Evolutionary conservation across 2,888 invertebrate species (phyloP), one percentile per base, ranked within the genome.

Genomic region (Acrocyrtus sp.): DNA sequence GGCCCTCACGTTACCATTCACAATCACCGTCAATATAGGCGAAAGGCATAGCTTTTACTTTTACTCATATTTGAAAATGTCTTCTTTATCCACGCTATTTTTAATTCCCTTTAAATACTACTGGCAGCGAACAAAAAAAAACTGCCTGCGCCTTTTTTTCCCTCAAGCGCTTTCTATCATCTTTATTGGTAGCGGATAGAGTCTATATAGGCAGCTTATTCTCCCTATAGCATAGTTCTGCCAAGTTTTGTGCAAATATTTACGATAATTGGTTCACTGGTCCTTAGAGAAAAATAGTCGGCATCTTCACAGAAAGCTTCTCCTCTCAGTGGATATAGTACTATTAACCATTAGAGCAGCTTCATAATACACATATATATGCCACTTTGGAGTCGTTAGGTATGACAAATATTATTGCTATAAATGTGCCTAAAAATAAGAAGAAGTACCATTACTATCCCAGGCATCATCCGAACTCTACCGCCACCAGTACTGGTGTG

Each of bases 201-300:
- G n/a, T n/a, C n/a, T n/a, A n/a, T n/a, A n/a, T 34, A 34, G 34
- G 12, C 5, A 5, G 34, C 12, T 34, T 12, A 34, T 34, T 34
- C 34, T 8, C 34, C 34, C 34, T 34, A 8, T 34, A 34, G 12
- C 6, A 34, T 51, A 10, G 24, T 43, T 26, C 10, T 58, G 68
- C 60, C 58, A 68, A 68, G 68, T 69, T 69, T 54, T 70, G 62
- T 62, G 66, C 66, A 72, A 72, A 72, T 72, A 72, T 72, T 72
- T 72, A 72, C 72, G 72, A 67, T 72, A 72, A 72, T 72, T 72
- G 72, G 66, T 72, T 66, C 72, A 60, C 48, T 72, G 61, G 60
- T 66, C 60, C 56, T 66, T 43, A 26, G 53, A 57, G 41, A 58
- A 60, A 53, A 43, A 70, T 19, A 62, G 69, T 56, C 68, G 43